Percentiles rank a stretch among this genome's conserved stretches.
phyloP scores from a whole-genome alignment of 2,888 invertebrate species.

The Emmelina monodactyla region DNA sequence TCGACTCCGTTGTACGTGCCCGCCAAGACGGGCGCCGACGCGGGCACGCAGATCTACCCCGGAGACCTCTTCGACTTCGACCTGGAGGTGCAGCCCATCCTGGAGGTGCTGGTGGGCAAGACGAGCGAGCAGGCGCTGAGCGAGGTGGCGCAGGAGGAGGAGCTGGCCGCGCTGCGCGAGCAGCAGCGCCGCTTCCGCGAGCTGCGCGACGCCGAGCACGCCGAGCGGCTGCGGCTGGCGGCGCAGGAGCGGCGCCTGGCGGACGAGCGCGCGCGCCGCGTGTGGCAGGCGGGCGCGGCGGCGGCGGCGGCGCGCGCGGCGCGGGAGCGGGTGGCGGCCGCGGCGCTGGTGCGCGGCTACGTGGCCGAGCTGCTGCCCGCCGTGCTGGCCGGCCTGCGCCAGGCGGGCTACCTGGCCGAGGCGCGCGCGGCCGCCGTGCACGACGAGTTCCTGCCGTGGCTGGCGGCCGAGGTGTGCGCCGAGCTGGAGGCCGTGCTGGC shows the following conservation, averaged over 20 bases:
- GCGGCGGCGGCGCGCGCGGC: slow-evolving; percentile 73
- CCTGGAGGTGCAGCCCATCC: slow-evolving; percentile 86
- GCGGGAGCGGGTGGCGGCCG: slow-evolving; percentile 82
- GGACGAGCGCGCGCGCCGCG: slow-evolving; percentile 74
- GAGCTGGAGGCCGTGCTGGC: slow-evolving; percentile 84
- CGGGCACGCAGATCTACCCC: slow-evolving; percentile 85
- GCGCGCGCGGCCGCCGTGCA: slow-evolving; percentile 55
- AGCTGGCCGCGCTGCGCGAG: slow-evolving; percentile 79
- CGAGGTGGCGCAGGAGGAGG: slow-evolving; percentile 93
- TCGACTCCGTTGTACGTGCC: slow-evolving; percentile 81
- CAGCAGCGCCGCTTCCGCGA: slow-evolving; percentile 74
- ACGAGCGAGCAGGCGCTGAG: slow-evolving; percentile 88
- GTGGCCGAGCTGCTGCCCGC: slow-evolving; percentile 86
- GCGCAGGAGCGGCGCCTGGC: slow-evolving; percentile 76
- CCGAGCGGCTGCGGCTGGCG: slow-evolving; percentile 81
- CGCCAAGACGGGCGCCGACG: slow-evolving; percentile 82
- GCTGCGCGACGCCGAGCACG: slow-evolving; percentile 81
- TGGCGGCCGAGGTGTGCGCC: slow-evolving; percentile 80
- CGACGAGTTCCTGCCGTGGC: slow-evolving; percentile 87
- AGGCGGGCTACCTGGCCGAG: slow-evolving; percentile 69
- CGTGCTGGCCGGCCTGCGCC: slow-evolving; percentile 81
- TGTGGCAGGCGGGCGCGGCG: slow-evolving; percentile 75
- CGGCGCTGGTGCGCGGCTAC: slow-evolving; percentile 85
- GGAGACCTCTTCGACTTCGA: slow-evolving; percentile 95
- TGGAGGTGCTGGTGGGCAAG: slow-evolving; percentile 89